Base-by-base conservation (phyloP, 2,888 invertebrate genomes). In the Lithophane socia region DNA sequence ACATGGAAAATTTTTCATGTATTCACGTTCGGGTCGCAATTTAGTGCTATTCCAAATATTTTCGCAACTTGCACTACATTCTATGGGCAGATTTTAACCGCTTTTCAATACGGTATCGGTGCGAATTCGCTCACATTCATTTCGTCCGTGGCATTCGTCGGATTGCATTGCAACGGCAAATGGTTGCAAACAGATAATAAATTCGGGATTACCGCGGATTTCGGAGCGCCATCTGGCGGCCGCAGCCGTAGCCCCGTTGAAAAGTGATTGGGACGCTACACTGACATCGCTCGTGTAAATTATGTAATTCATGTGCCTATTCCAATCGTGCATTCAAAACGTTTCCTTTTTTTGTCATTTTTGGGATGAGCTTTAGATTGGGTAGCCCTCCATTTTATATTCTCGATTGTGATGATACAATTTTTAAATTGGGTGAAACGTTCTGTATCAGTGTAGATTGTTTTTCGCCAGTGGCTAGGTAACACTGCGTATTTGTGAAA, bases 101-200 rank as follows among this genome's bases (percentile, higher is more conserved):
- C 70, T 88, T 87, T 91, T 89, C 86, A 90, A 87, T 87, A 80
- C 84, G 77, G 87, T 86, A 89, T 89, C 82, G 87, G 90, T 88
- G 91, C 85, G 89, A 92, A 93, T 93, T 91, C 89, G 88, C 87
- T 86, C 88, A 90, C 91, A 92, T 93, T 91, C 92, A 93, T 94
- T 92, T 86, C 86, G 82, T 54, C 82, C 83, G 85, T 84, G 88
- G 88, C 90, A 92, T 91, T 92, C 90, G 90, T 89, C 84, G 91
- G 88, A 94, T 93, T 92, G 91, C 92, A 92, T 87, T 86, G 90
- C 90, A 90, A 88, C 92, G 86, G 89, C 88, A 89, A 93, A 94
- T 92, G 92, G 93, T 91, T 91, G 93, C 93, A 94, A 94, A 94
- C 94, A 94, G 94, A 95, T 95, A 95, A 95, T 95, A 95, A 95